A percentile compares a stretch with the other conserved stretches of the same genome.
These are phyloP conservation scores for Carlito syrichta DNA, from an alignment of 2,113 vertebrate species.

Conservation along the genomic window DNA sequence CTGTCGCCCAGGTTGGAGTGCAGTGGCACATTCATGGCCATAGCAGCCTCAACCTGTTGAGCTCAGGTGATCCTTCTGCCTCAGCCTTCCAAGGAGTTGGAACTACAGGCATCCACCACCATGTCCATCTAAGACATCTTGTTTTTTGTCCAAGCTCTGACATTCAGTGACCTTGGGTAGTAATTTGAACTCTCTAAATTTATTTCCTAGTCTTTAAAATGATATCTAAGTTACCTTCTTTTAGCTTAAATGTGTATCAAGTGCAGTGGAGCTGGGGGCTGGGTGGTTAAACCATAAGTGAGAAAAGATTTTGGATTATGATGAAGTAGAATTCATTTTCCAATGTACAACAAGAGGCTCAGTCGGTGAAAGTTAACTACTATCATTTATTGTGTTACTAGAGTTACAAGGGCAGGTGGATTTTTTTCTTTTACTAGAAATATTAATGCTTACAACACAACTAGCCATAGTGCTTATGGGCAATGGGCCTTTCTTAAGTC, in stretches of 20 bases:
- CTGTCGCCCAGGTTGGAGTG: no score
- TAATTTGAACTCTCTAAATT: slow-evolving; percentile 9
- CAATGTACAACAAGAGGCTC: not conserved
- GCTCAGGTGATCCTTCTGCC: no score
- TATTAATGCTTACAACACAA: not conserved
- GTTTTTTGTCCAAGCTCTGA: not conserved
- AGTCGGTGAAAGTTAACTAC: not conserved
- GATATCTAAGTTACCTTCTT: not conserved
- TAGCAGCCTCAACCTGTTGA: no score
- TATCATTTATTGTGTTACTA: not conserved
- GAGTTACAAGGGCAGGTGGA: not conserved
- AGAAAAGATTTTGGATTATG: not conserved
- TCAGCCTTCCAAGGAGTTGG: no score
- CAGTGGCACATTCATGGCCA: no score
- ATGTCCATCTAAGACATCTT: not conserved
- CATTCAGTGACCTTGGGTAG: not conserved
- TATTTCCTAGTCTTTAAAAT: not conserved
- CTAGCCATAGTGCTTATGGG: not conserved
- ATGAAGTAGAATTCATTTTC: slow-evolving; percentile 12
- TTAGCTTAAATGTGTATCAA: not conserved
- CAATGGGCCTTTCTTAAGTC: not conserved
- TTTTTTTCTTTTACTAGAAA: slow-evolving; percentile 2
- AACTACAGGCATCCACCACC: no score
- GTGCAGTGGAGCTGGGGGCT: not conserved
- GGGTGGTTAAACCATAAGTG: not conserved